Conservation (phyloP, 2,888 invertebrate species). For the Cephus runcator region DNA sequence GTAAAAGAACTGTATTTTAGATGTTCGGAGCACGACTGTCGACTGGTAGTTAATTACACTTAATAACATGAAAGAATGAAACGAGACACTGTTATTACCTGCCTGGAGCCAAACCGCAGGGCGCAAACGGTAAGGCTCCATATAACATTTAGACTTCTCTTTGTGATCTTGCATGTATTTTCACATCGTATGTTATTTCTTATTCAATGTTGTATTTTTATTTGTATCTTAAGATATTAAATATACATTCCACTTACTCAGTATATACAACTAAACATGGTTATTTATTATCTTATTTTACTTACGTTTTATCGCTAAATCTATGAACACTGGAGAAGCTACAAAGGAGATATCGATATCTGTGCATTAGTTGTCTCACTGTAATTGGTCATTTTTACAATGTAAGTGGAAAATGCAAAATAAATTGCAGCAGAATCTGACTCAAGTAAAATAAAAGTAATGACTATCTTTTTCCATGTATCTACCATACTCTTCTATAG, state of each 20-base stretch:
- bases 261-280: neutral
- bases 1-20: constrained; percentile 41
- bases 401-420: neutral
- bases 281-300: neutral
- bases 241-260: neutral
- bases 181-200: constrained; percentile 8
- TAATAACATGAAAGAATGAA: constrained; percentile 63
- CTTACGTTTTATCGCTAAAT: neutral
- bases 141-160: constrained; percentile 5
- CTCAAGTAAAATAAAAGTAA: neutral
- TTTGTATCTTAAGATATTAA: no score
- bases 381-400: neutral
- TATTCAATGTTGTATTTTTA: no score
- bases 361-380: neutral
- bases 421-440: neutral
- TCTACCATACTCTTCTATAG: neutral
- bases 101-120: constrained; percentile 61
- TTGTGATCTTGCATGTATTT: constrained; percentile 16
- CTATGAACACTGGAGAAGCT: neutral
- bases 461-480: neutral
- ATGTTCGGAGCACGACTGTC: constrained; percentile 46
- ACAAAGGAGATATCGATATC: neutral
- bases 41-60: constrained; percentile 49
- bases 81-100: constrained; percentile 63
- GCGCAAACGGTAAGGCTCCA: constrained; percentile 59